phyloP scores from a whole-genome alignment of 2,797 vertebrate species.

The Brotula barbata region DNA sequence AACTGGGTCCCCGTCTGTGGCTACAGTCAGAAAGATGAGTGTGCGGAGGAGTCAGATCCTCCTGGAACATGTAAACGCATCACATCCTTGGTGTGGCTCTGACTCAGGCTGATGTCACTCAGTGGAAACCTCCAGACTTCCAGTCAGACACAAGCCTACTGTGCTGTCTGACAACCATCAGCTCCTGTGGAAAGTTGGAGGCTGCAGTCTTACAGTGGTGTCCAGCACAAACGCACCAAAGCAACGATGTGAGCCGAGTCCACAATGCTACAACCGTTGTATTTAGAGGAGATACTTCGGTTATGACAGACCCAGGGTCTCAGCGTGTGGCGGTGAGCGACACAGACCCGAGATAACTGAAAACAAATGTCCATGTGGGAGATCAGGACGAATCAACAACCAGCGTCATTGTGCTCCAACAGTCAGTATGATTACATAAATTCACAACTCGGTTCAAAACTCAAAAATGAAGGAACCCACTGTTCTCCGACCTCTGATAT shows the following conservation, averaged over 20 bases:
- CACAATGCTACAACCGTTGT: conserved; percentile 3
- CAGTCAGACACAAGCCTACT: conserved; percentile 58
- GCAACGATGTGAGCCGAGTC: conserved; percentile 12
- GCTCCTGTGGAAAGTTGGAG: conserved; percentile 50
- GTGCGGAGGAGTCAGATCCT: conserved; percentile 30
- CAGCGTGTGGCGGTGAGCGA: conserved; percentile 29
- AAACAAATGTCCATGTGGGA: conserved; percentile 22
- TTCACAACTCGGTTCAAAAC: not conserved
- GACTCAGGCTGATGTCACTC: conserved; percentile 71
- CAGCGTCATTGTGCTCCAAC: conserved; percentile 22
- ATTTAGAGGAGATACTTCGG: conserved; percentile 7
- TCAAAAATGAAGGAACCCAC: too few species aligned
- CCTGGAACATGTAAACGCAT: conserved; percentile 46
- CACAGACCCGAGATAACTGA: conserved; percentile 19
- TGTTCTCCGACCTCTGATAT: too few species aligned
- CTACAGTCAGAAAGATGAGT: conserved; percentile 25
- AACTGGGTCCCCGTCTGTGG: conserved; percentile 2
- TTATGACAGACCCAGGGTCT: too few species aligned
- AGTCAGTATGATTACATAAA: conserved; percentile 44
- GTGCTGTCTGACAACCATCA: conserved; percentile 28
- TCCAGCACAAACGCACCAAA: not conserved
- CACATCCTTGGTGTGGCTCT: conserved; percentile 59
- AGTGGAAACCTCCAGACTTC: conserved; percentile 63
- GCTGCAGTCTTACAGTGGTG: conserved; percentile 4
- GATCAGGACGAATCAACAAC: conserved; percentile 16